Conservation (phyloP, 2,888 invertebrate species). For the Hymenopus coronatus region DNA sequence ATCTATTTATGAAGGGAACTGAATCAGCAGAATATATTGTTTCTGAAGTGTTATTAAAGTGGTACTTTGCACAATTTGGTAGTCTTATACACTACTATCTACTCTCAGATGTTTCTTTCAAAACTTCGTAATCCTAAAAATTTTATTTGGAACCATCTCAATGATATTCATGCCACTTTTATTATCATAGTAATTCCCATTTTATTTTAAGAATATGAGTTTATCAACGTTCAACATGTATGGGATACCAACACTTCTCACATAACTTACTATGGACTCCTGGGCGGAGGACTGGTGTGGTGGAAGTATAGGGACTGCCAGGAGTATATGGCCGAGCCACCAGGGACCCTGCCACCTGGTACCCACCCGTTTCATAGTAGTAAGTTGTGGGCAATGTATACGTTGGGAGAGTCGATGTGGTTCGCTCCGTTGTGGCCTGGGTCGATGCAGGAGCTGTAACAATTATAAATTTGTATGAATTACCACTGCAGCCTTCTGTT, state of each 20-base stretch:
- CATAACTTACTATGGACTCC: slow-evolving; percentile 3
- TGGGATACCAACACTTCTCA: background rate
- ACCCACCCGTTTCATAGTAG: slow-evolving; percentile 31
- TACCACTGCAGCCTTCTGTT: too few relatives aligned
- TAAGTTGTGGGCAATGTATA: slow-evolving; percentile 32
- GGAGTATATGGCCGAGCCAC: slow-evolving; percentile 29
- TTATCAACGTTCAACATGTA: background rate
- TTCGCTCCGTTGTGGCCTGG: slow-evolving; percentile 26
- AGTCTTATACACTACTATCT: too few relatives aligned
- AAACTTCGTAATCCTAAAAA: too few relatives aligned
- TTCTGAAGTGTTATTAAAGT: too few relatives aligned
- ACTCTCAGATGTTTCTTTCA: too few relatives aligned
- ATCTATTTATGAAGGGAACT: too few relatives aligned
- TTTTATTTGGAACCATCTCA: too few relatives aligned
- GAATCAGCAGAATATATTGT: too few relatives aligned
- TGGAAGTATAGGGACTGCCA: slow-evolving; percentile 24
- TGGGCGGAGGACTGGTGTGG: slow-evolving; percentile 23
- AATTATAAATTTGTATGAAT: too few relatives aligned
- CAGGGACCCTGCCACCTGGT: slow-evolving; percentile 31
- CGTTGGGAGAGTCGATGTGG: slow-evolving; percentile 28
- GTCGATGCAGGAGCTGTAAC: slow-evolving; percentile 26
- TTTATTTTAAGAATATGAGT: background rate
- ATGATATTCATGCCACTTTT: too few relatives aligned
- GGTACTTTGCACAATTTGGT: too few relatives aligned
- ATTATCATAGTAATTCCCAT: too few relatives aligned